phyloP scores from a whole-genome alignment of 2,888 invertebrate genomes.

The Amphipyra tragopoginis region DNA sequence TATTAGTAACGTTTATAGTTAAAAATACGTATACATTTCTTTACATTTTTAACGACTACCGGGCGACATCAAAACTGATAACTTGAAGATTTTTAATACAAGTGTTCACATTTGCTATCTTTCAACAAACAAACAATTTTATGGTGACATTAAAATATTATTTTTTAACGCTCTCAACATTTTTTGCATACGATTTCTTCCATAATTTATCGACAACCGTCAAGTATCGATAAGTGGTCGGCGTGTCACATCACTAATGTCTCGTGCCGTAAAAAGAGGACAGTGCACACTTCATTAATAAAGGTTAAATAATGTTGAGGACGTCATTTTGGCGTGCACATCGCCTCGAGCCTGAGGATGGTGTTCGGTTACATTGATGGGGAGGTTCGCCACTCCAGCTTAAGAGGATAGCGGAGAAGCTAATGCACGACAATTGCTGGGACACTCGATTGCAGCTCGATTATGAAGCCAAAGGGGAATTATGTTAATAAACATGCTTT shows the following conservation, averaged over 20 bases:
- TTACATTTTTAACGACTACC: slow-evolving; percentile 46
- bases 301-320: slow-evolving; percentile 83
- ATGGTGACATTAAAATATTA: slow-evolving; percentile 14
- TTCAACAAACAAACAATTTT: slow-evolving; percentile 36
- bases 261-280: slow-evolving; percentile 85
- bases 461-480: background rate
- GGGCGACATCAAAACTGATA: slow-evolving; percentile 52
- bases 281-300: slow-evolving; percentile 84
- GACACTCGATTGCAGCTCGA: slow-evolving; percentile 16
- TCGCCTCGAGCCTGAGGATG: slow-evolving; percentile 45
- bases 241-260: slow-evolving; percentile 67
- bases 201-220: slow-evolving; percentile 12
- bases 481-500: background rate
- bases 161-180: slow-evolving; percentile 5
- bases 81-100: slow-evolving; percentile 30
- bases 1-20: slow-evolving; percentile 49
- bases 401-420: slow-evolving; percentile 39
- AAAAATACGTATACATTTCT: slow-evolving; percentile 54
- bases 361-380: slow-evolving; percentile 67
- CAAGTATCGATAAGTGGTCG: slow-evolving; percentile 21
- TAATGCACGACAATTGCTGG: slow-evolving; percentile 42
- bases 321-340: slow-evolving; percentile 74
- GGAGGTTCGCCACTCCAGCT: slow-evolving; percentile 41
- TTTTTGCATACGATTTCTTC: slow-evolving; percentile 4
- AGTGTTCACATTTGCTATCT: slow-evolving; percentile 25